Conservation (phyloP, 2,113 vertebrate genomes). For the Perca fluviatilis region DNA sequence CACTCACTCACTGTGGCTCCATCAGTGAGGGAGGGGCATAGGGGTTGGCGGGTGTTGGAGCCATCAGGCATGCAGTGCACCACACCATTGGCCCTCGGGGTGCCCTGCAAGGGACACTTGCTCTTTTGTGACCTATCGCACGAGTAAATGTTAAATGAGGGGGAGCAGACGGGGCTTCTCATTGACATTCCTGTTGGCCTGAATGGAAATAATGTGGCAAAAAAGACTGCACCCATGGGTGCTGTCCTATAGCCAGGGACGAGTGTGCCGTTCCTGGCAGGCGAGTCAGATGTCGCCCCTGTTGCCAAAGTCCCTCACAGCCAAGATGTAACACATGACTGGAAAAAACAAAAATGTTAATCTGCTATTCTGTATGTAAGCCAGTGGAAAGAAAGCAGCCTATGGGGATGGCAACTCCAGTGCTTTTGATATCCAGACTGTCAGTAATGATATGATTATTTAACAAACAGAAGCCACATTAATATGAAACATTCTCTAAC, state of each 20-base stretch:
- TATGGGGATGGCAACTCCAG: constrained; percentile 37
- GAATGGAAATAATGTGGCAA: constrained; percentile 70
- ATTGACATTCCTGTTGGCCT: constrained; percentile 81
- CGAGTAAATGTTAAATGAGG: constrained; percentile 81
- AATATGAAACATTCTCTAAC: constrained; percentile 2
- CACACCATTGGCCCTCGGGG: constrained; percentile 61
- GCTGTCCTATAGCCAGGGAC: constrained; percentile 78
- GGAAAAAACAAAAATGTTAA: constrained; percentile 58
- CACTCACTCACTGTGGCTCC: constrained; percentile 18
- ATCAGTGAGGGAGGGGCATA: neutral
- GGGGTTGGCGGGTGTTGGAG: neutral
- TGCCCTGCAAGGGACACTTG: constrained; percentile 78
- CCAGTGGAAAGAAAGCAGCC: constrained; percentile 58
- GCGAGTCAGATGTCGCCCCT: constrained; percentile 66
- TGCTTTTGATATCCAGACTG: constrained; percentile 43
- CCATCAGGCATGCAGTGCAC: constrained; percentile 76
- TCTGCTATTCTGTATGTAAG: constrained; percentile 60
- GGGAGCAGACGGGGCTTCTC: constrained; percentile 73
- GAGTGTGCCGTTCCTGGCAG: constrained; percentile 73
- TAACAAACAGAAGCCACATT: neutral
- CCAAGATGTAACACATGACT: constrained; percentile 72
- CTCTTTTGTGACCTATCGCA: constrained; percentile 85
- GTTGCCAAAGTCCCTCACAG: constrained; percentile 66
- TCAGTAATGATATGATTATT: constrained; percentile 51
- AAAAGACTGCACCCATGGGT: constrained; percentile 74